A percentile compares a stretch with the other conserved stretches of the same genome.
Conservation (phyloP, 1,140 invertebrate species). For the Drosophila repletoides region DNA sequence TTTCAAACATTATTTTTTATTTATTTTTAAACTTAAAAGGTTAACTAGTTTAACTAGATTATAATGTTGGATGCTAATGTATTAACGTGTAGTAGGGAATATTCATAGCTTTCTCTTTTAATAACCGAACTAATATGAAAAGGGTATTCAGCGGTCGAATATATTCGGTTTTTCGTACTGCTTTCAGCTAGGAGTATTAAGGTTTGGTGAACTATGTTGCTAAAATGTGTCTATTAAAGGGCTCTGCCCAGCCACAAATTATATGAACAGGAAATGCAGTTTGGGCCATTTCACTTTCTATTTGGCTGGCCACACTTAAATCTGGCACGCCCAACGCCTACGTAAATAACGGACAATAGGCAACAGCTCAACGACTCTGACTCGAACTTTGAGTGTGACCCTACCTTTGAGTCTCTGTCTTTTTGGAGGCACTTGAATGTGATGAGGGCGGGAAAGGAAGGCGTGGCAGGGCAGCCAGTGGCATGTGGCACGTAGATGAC, state of each 20-base stretch:
- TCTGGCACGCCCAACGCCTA: conserved; percentile 18
- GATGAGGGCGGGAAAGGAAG: not conserved
- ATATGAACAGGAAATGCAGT: too few species aligned
- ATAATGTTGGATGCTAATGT: too few species aligned
- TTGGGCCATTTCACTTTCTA: not conserved
- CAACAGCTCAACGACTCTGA: not conserved
- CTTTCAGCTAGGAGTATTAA: too few species aligned
- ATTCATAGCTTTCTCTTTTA: too few species aligned
- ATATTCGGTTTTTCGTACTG: too few species aligned
- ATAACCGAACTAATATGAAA: too few species aligned
- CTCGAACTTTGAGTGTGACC: not conserved
- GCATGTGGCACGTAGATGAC: not conserved
- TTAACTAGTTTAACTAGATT: too few species aligned
- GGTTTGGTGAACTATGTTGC: not conserved
- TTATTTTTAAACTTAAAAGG: too few species aligned
- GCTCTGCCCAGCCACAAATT: too few species aligned
- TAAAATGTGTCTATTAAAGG: conserved; percentile 11
- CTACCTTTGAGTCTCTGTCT: not conserved
- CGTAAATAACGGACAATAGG: conserved; percentile 9
- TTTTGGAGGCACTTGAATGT: not conserved
- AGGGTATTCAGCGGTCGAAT: too few species aligned
- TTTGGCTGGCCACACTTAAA: conserved; percentile 19
- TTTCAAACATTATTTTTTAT: too few species aligned
- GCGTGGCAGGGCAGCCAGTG: not conserved
- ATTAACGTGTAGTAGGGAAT: too few species aligned